Evolutionary conservation across 2,888 invertebrate genomes (phyloP), one percentile per base, ranked within the genome.

Genomic region (Dyspetes luteomarginatus): DNA sequence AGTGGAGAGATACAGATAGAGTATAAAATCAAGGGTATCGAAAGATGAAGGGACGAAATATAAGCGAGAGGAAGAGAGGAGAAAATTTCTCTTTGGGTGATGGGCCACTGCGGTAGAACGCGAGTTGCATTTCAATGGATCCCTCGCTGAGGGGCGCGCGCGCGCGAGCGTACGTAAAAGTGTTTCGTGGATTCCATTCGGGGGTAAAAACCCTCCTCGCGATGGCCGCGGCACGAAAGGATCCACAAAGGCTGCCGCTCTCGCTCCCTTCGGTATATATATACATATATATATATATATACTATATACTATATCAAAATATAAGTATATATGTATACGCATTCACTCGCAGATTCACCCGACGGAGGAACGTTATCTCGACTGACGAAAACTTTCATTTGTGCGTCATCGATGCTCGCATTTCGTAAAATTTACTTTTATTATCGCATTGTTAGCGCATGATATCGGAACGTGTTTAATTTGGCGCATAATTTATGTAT

Each of bases 81-180:
- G 55, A 64, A 56, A 60, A 58, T 56, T 41, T 68, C 52, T 67
- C 50, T 58, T 73, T 15, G 82, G 85, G 82, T 85, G 88, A 87
- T 87, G 88, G 88, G 84, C 85, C 87, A 86, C 85, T 82, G 83
- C 84, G 84, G 83, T 84, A 73, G 86, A 85, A 88, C 89, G 88
- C 87, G 89, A 89, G 86, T 88, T 89, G 90, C 89, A 90, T 90
- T 89, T 90, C 88, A 90, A 90, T 89, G 88, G 86, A 85, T 67
- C 81, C 78, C 72, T 67, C 36, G 58, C 60, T 26, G 71, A 43
- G 72, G 60, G 81, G 88, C 85, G 87, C 88, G 87, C 75, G 60
- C 64, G 41, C 26, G 64, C 56, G 62, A 83, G 86, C 86, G 88
- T 86, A 88, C 89, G 88, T 89, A 87, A 89, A 88, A 89, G 89